A percentile compares a stretch with the other conserved stretches of the same genome.
Conservation (phyloP, 2,113 vertebrate species). For the Sorex araneus region DNA sequence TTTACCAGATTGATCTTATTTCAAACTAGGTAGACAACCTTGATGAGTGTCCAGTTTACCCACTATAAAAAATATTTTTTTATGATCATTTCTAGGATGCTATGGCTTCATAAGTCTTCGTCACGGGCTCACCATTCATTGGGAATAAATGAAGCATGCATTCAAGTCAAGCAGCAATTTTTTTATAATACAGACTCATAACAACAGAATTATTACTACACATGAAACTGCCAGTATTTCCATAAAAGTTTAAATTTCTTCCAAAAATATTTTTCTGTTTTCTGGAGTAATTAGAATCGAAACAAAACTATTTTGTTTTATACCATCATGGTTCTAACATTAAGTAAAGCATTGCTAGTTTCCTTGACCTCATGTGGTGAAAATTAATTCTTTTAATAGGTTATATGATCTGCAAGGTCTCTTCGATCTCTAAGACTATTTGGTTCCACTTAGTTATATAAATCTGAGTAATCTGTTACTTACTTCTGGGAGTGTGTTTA, state of each 20-base stretch:
- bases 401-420: conserved; percentile 46
- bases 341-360: background rate
- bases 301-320: background rate
- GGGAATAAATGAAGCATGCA: conserved; percentile 16
- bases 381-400: conserved; percentile 42
- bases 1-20: conserved; percentile 57
- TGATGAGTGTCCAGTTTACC: conserved; percentile 18
- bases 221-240: conserved; percentile 51
- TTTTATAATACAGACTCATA: conserved; percentile 3
- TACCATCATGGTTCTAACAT: background rate
- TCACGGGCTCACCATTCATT: background rate
- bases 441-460: conserved; percentile 48
- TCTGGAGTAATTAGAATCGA: conserved; percentile 48
- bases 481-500: conserved; percentile 50
- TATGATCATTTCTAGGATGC: conserved; percentile 43
- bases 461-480: conserved; percentile 65
- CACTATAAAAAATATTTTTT: conserved; percentile 26
- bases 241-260: conserved; percentile 14
- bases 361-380: background rate
- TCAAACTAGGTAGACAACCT: conserved; percentile 17
- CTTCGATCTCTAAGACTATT: conserved; percentile 37
- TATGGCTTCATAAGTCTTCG: background rate
- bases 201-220: conserved; percentile 46
- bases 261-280: conserved; percentile 19
- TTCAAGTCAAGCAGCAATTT: conserved; percentile 30